Evolutionary conservation across 2,888 invertebrate species (phyloP).

Genomic region (Netelia inedita): DNA sequence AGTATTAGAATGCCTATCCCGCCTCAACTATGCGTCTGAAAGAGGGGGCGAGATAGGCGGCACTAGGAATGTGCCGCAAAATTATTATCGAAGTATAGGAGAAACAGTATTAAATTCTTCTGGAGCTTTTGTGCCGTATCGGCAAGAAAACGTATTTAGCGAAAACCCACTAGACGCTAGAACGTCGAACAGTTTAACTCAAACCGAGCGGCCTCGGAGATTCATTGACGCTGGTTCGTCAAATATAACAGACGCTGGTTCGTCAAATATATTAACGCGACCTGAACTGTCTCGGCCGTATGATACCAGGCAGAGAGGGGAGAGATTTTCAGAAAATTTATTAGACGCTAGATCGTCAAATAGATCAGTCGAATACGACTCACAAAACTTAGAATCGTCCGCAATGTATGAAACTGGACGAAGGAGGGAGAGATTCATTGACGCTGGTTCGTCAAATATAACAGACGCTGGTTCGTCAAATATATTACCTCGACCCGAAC

Average conservation of each 20-base stretch:
- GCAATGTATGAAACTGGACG: too few species aligned
- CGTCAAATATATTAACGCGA: too few species aligned
- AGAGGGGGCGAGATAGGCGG: neutral
- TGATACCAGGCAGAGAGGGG: too few species aligned
- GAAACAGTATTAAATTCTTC: neutral
- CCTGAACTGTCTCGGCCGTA: too few species aligned
- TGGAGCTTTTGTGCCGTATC: neutral
- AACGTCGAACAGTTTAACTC: neutral
- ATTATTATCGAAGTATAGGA: neutral
- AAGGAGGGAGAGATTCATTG: too few species aligned
- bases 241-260: too few species aligned
- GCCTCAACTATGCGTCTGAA: neutral
- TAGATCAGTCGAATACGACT: too few species aligned
- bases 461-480: neutral
- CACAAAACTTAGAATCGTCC: too few species aligned
- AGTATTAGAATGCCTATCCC: neutral
- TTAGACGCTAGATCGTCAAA: too few species aligned
- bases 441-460: too few species aligned
- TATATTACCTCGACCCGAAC: neutral
- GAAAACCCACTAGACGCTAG: neutral
- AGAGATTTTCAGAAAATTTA: too few species aligned
- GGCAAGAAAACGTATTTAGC: neutral
- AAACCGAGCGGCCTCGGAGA: neutral
- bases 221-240: too few species aligned
- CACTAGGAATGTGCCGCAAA: neutral